Evolutionary conservation across 2,888 invertebrate species (phyloP).

Genomic region (Thera britannica): DNA sequence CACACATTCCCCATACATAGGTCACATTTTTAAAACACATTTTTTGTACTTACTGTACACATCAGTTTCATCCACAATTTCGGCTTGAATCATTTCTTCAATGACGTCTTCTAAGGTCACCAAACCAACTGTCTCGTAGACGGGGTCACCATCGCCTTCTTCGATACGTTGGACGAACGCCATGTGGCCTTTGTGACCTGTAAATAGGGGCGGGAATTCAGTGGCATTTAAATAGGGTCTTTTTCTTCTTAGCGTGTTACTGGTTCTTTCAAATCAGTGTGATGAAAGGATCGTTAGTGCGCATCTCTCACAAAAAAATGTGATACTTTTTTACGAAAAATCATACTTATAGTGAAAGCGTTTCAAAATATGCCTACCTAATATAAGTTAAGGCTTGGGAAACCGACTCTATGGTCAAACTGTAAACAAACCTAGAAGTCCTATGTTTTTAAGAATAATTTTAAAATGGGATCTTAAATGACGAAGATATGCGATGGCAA

Average conservation of each 20-base stretch:
- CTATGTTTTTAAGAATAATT: no score
- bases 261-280: no score
- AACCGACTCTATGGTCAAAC: no score
- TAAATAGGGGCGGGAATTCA: constrained; percentile 5
- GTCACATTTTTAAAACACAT: no score
- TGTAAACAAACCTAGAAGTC: no score
- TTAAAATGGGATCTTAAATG: no score
- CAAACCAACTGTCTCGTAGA: constrained; percentile 97
- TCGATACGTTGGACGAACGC: constrained; percentile 97
- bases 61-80: constrained; percentile 99
- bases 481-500: no score
- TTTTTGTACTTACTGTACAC: constrained; percentile 90
- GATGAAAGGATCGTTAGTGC: background rate
- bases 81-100: constrained; percentile 99
- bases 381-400: no score
- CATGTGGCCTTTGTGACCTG: constrained; percentile 94
- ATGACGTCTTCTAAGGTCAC: constrained; percentile 99
- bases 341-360: no score
- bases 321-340: background rate
- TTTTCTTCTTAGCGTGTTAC: background rate
- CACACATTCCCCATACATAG: no score
- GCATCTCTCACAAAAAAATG: background rate
- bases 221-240: no score
- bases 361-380: no score
- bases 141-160: constrained; percentile 97